Evolutionary conservation across 2,113 vertebrate genomes (phyloP).

Genomic region (Malurus cyaneus): DNA sequence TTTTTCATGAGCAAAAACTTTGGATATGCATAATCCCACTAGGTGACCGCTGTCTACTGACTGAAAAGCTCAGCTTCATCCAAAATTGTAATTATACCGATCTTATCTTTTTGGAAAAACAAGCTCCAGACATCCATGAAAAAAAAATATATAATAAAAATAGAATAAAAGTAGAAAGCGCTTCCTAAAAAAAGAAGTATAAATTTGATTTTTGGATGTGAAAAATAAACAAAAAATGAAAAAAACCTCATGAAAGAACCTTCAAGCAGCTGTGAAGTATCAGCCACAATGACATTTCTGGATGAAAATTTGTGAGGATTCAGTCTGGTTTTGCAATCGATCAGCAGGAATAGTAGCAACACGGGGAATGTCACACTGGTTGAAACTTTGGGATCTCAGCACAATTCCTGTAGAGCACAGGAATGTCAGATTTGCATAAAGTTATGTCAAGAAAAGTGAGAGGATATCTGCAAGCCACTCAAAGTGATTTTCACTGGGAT

Average conservation of each 20-base stretch:
- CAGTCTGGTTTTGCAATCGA: background rate
- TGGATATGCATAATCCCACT: background rate
- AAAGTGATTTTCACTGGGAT: background rate
- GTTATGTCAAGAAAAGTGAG: background rate
- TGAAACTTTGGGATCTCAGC: background rate
- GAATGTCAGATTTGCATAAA: background rate
- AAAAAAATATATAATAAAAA: background rate
- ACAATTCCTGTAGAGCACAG: background rate
- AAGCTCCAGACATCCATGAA: background rate
- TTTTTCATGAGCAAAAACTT: background rate
- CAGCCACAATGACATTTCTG: background rate
- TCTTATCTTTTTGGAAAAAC: too few relatives aligned
- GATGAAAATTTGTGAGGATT: background rate
- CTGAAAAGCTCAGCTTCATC: background rate
- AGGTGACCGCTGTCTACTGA: constrained; percentile 68
- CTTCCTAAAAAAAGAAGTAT: background rate
- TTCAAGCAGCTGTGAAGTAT: background rate
- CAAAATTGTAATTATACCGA: background rate
- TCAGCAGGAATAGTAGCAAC: background rate
- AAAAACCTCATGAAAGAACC: background rate
- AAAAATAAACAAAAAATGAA: background rate
- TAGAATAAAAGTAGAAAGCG: background rate
- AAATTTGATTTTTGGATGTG: background rate
- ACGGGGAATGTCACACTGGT: background rate
- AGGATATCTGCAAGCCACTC: background rate